Percentiles rank a stretch among this genome's conserved stretches.
phyloP scores from a whole-genome alignment of 92 coral and sea anemone genomes.

The Epizoanthus rinbou region DNA sequence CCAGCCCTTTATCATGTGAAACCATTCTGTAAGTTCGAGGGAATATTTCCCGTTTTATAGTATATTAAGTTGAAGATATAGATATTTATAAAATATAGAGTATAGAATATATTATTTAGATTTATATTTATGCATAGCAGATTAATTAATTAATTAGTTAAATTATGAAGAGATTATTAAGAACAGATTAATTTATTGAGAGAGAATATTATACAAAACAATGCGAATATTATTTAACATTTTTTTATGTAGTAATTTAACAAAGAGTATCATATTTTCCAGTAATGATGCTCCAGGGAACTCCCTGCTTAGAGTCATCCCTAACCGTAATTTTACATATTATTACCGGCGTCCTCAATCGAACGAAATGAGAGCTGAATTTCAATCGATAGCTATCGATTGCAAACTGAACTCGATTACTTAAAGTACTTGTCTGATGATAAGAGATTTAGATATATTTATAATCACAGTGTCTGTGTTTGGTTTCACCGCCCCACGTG shows the following conservation, averaged over 20 bases:
- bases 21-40: slow-evolving; percentile 4
- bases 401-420: too few relatives aligned
- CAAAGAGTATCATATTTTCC: too few relatives aligned
- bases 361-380: too few relatives aligned
- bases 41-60: background rate
- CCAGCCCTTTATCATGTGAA: background rate
- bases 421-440: too few relatives aligned
- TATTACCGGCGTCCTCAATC: too few relatives aligned
- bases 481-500: too few relatives aligned
- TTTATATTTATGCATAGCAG: background rate
- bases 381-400: too few relatives aligned
- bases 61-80: background rate
- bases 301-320: too few relatives aligned
- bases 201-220: background rate
- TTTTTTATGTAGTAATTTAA: background rate
- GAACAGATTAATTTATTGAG: background rate
- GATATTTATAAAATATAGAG: background rate
- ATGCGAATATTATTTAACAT: background rate
- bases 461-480: too few relatives aligned
- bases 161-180: background rate
- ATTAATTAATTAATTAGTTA: background rate
- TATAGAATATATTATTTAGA: background rate
- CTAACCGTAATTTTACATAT: too few relatives aligned
- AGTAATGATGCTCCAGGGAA: too few relatives aligned
- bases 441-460: too few relatives aligned